Conservation (phyloP, 2,888 invertebrate genomes). For the Diaphora mendica region DNA sequence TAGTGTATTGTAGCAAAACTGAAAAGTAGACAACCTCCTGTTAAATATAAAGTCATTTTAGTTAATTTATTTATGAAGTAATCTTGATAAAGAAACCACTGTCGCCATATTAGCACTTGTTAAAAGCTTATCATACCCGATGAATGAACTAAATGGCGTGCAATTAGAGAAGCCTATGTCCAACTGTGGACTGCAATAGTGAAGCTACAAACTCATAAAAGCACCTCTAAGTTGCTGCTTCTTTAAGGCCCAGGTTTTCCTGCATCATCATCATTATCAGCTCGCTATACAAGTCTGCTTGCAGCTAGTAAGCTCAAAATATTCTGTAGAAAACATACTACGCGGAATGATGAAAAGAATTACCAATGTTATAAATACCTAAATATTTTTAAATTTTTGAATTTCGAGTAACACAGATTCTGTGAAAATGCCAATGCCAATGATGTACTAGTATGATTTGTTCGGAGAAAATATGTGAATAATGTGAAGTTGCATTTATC, state of each 20-base stretch:
- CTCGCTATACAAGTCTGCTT: neutral
- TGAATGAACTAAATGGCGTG: no score
- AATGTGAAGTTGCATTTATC: slow-evolving; percentile 54
- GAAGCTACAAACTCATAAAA: no score
- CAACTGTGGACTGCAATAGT: no score
- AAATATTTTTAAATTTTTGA: slow-evolving; percentile 47
- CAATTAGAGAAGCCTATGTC: no score
- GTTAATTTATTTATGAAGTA: no score
- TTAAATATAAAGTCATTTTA: no score
- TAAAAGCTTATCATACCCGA: no score
- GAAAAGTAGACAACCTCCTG: no score
- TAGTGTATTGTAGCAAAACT: no score
- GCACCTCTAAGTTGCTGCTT: neutral
- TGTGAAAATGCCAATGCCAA: slow-evolving; percentile 25
- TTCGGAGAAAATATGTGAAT: slow-evolving; percentile 46
- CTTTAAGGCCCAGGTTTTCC: neutral
- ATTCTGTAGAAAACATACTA: slow-evolving; percentile 44
- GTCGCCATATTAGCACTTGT: no score
- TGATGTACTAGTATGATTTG: slow-evolving; percentile 55
- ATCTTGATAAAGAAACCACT: neutral
- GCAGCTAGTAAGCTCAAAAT: slow-evolving; percentile 32
- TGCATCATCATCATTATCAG: neutral
- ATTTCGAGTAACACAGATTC: slow-evolving; percentile 23
- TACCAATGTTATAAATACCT: slow-evolving; percentile 48
- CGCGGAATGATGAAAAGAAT: slow-evolving; percentile 44